Evolutionary conservation across 2,888 invertebrate genomes (phyloP).

Genomic region (Aricia artaxerxes): DNA sequence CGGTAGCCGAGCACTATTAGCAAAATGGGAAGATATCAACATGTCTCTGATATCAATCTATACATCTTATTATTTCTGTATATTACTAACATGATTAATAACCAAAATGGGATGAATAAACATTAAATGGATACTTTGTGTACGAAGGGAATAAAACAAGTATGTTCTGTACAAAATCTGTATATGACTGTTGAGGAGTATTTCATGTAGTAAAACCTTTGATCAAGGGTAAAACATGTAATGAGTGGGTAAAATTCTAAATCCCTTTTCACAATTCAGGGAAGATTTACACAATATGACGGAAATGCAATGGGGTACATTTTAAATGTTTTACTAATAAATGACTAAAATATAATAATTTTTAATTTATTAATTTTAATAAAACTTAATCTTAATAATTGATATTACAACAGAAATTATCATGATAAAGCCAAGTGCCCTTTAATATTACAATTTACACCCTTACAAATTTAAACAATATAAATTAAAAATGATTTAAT

Average conservation of each 20-base stretch:
- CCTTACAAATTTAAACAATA: neutral
- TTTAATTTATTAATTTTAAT: neutral
- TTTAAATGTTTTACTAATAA: neutral
- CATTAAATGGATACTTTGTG: neutral
- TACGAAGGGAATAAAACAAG: constrained; percentile 15
- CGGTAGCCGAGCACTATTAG: neutral
- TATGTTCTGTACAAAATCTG: constrained; percentile 6
- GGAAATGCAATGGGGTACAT: neutral
- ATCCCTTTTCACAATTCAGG: neutral
- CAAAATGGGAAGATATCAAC: neutral
- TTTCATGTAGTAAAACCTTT: neutral
- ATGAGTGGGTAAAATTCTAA: neutral
- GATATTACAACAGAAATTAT: constrained; percentile 8
- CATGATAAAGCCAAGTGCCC: neutral
- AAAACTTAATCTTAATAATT: constrained; percentile 11
- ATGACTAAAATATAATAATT: neutral
- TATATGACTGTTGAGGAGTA: constrained; percentile 7
- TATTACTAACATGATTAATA: neutral
- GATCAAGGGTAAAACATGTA: neutral
- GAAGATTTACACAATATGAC: neutral
- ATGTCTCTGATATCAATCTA: neutral
- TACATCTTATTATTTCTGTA: neutral
- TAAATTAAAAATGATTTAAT: neutral
- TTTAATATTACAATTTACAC: neutral
- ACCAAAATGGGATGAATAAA: neutral